Evolutionary conservation across 2,113 vertebrate genomes (phyloP).

Genomic region (Morone saxatilis): DNA sequence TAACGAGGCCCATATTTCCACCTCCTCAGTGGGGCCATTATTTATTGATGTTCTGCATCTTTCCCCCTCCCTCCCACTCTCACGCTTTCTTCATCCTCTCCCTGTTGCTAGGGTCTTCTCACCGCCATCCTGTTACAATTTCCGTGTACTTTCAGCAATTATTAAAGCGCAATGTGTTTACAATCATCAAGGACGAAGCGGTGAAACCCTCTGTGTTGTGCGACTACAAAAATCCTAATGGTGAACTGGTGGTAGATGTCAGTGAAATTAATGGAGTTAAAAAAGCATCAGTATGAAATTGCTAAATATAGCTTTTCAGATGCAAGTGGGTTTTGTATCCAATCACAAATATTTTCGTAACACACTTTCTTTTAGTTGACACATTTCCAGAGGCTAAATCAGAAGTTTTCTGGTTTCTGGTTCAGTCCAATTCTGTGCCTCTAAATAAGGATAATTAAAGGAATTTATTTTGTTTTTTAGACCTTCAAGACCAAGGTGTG

Average conservation of each 20-base stretch:
- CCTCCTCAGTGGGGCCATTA: slow-evolving; percentile 87
- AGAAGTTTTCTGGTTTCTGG: slow-evolving; percentile 3
- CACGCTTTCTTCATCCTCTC: slow-evolving; percentile 79
- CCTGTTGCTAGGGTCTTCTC: slow-evolving; percentile 86
- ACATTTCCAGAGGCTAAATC: background rate
- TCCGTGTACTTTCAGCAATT: slow-evolving; percentile 69
- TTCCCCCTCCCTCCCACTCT: slow-evolving; percentile 75
- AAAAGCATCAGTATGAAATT: slow-evolving; percentile 19
- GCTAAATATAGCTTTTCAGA: slow-evolving; percentile 62
- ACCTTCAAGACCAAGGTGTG: background rate
- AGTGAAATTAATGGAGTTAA: slow-evolving; percentile 28
- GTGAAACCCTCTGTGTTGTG: slow-evolving; percentile 33
- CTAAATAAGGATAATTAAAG: background rate
- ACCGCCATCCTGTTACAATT: slow-evolving; percentile 67
- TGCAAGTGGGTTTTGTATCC: slow-evolving; percentile 32
- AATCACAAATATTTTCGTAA: slow-evolving; percentile 48
- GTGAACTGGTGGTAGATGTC: slow-evolving; percentile 4
- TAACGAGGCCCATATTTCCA: slow-evolving; percentile 88
- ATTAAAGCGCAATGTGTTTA: slow-evolving; percentile 69
- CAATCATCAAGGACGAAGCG: slow-evolving; percentile 49
- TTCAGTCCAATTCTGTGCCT: background rate
- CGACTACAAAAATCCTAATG: background rate
- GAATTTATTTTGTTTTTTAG: background rate
- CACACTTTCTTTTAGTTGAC: background rate
- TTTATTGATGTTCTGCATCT: slow-evolving; percentile 89